These are phyloP conservation scores for Puntigrus tetrazona DNA, from an alignment of 2,113 vertebrate species.

Conservation along the genomic window DNA sequence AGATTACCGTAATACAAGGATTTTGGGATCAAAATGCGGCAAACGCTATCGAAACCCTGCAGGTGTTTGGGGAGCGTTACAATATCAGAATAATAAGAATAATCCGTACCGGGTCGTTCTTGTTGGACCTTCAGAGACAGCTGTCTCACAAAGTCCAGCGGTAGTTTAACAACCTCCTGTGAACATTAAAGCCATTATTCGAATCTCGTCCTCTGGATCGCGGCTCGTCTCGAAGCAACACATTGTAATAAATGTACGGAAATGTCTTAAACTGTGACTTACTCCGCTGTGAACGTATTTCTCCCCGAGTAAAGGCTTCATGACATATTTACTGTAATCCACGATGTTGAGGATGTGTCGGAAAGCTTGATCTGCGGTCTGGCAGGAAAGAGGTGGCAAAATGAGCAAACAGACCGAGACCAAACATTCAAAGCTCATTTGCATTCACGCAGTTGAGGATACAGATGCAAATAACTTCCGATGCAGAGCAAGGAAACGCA, in stretches of 20 bases:
- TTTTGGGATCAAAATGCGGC: neutral
- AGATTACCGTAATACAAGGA: neutral
- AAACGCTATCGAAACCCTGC: too few species aligned
- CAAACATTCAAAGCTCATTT: neutral
- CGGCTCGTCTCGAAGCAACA: neutral
- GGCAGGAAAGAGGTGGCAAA: conserved; percentile 31
- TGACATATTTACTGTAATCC: conserved; percentile 93
- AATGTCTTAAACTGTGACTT: conserved; percentile 50
- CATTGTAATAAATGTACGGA: neutral
- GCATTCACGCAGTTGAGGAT: neutral
- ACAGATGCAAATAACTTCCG: neutral
- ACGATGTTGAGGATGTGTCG: conserved; percentile 93
- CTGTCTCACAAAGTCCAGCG: conserved; percentile 92
- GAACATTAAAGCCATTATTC: conserved; percentile 43
- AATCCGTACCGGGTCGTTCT: conserved; percentile 88
- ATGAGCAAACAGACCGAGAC: neutral
- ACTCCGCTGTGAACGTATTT: conserved; percentile 94
- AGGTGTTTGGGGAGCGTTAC: too few species aligned
- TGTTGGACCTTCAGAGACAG: conserved; percentile 92
- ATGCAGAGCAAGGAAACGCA: neutral
- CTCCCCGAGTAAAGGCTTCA: conserved; percentile 94
- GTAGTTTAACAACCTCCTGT: conserved; percentile 93
- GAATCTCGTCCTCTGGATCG: neutral
- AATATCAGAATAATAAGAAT: too few species aligned
- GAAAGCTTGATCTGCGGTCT: conserved; percentile 86